phyloP scores from a whole-genome alignment of 2,888 invertebrate species.

The Pseudanteris insignis region DNA sequence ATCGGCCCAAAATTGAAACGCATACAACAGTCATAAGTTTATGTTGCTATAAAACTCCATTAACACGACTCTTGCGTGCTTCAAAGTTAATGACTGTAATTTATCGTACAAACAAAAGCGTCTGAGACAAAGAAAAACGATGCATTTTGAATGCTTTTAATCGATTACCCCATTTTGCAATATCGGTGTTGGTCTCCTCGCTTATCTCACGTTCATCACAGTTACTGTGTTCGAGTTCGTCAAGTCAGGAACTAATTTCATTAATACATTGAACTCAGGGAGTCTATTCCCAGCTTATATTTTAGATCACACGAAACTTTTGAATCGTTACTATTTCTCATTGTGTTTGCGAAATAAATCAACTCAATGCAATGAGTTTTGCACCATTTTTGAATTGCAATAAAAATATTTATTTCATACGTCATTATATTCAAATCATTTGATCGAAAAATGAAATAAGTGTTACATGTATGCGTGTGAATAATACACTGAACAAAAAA shows the following conservation, averaged over 20 bases:
- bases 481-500: no score
- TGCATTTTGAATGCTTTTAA: conserved; percentile 34
- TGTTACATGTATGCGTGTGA: no score
- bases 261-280: conserved; percentile 2
- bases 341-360: no score
- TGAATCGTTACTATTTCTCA: no score
- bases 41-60: conserved; percentile 39
- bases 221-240: conserved; percentile 23
- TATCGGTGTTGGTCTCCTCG: conserved; percentile 25
- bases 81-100: conserved; percentile 38
- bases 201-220: conserved; percentile 25
- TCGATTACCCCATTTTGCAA: conserved; percentile 36
- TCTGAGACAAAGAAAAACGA: conserved; percentile 38
- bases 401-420: no score
- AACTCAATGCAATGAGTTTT: no score
- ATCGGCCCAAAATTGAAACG: conserved; percentile 38
- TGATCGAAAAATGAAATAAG: no score
- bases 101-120: conserved; percentile 33
- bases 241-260: conserved; percentile 7
- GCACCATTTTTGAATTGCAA: no score
- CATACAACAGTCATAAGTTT: conserved; percentile 38
- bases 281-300: no score
- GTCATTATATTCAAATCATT: no score
- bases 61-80: conserved; percentile 31
- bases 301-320: no score